Percentiles rank a stretch among this genome's conserved stretches.
These are phyloP conservation scores for Girardia tigrina DNA, from an alignment of 2,888 invertebrate species.

Conservation along the genomic window DNA sequence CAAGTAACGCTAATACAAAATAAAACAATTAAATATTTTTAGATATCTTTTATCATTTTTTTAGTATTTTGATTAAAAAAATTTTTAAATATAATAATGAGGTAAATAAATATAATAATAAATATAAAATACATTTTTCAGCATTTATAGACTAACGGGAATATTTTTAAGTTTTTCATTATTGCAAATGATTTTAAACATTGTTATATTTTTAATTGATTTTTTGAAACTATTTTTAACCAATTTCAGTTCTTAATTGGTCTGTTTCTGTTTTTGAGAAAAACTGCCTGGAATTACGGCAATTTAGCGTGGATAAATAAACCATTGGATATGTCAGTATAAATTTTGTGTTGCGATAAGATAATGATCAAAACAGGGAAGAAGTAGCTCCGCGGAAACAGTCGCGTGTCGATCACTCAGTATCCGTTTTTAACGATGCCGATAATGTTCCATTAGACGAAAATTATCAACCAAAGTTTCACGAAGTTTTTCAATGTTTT, in stretches of 20 bases:
- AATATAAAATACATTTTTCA: background rate
- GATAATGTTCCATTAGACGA: background rate
- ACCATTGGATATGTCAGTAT: background rate
- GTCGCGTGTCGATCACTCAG: background rate
- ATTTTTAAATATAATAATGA: too few species aligned
- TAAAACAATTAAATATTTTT: too few species aligned
- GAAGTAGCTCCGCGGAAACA: background rate
- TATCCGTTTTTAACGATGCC: background rate
- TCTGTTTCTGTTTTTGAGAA: background rate
- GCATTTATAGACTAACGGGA: too few species aligned
- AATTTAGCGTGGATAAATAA: constrained; percentile 10
- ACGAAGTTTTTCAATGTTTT: too few species aligned
- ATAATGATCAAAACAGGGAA: background rate
- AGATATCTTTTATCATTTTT: too few species aligned
- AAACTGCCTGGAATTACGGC: constrained; percentile 5
- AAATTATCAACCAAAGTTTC: background rate
- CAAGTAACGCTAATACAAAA: too few species aligned
- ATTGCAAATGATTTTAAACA: background rate
- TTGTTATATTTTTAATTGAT: background rate
- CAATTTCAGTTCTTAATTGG: background rate
- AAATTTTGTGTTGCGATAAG: background rate
- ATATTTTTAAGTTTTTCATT: background rate
- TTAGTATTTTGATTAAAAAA: too few species aligned
- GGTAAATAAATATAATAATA: too few species aligned
- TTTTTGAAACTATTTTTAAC: too few species aligned